Percentiles rank a stretch among this genome's conserved stretches.
Conservation (phyloP, 2,113 vertebrate species). For the Cyrtonyx montezumae region DNA sequence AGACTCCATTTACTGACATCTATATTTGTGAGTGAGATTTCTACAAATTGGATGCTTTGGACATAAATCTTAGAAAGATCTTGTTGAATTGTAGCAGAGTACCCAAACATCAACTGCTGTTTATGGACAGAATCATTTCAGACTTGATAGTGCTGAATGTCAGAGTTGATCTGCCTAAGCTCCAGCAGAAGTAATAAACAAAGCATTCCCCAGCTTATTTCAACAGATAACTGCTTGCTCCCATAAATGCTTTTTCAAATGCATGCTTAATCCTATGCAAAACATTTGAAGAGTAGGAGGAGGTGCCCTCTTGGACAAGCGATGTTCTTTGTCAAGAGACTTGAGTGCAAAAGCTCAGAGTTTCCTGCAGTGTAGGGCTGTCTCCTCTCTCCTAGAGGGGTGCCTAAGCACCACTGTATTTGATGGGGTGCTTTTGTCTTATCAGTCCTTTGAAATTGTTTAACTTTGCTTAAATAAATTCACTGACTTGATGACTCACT, state of each 20-base stretch:
- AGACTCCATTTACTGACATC: neutral
- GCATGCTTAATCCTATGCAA: neutral
- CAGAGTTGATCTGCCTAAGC: neutral
- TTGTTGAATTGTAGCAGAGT: neutral
- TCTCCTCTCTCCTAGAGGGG: neutral
- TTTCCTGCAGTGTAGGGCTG: neutral
- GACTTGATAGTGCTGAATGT: neutral
- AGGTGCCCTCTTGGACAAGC: conserved; percentile 23
- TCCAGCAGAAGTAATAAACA: neutral
- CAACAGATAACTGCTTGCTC: neutral
- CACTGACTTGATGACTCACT: neutral
- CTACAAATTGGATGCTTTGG: neutral
- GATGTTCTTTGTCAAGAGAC: conserved; percentile 15
- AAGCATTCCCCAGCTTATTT: neutral
- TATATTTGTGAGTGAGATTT: neutral
- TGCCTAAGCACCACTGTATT: conserved; percentile 6
- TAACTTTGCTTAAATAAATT: conserved; percentile 68
- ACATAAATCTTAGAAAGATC: neutral
- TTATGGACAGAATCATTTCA: neutral
- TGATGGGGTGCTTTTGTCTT: conserved; percentile 45
- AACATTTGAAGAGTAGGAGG: neutral
- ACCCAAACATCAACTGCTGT: neutral
- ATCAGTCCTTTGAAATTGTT: conserved; percentile 21
- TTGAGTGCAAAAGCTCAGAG: neutral
- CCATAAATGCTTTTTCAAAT: neutral